Base-by-base conservation (phyloP, 2,113 vertebrate species). In the Boulengeromyrus knoepffleri region DNA sequence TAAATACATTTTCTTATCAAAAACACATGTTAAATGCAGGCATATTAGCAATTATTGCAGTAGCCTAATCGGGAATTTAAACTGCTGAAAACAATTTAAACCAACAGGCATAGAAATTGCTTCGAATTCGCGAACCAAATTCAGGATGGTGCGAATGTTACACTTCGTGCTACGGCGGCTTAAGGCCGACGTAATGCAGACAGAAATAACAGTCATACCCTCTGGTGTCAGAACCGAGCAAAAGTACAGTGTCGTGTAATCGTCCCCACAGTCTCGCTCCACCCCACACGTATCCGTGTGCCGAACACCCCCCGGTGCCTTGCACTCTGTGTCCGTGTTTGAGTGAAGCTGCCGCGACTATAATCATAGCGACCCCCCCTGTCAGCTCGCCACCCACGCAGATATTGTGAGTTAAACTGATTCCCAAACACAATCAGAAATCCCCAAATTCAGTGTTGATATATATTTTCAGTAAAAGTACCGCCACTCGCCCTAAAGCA, bases 141-240 rank as follows among this genome's bases (percentile, higher is more conserved):
- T 17, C 24, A 53, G 27, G 3, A 15, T 27, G 27, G 50, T 56
- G 27, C 19, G 24, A 87, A 36, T 87, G 50, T 24, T 47, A 36
- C 49, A 50, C 85, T 52, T 53, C 2, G 31, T 87, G 47, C 15
- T 87, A 36, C 12, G 85, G 2, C 49, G 49, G 12, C 36, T 52
- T 36, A 49, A 56, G 39, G 52, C 87, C 53, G 88, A 21, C 77
- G 50, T 89, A 53, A 88, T 39, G 83, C 66, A 89, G 36, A 66
- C 86, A 86, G 39, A 89, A 89, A 52, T 53, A 89, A 88, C 89
- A 45, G 66, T 89, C 56, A 83, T 66, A 83, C 80, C 42, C 88
- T 85, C 85, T 62, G 90, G 86, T 50, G 88, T 52, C 47, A 70
- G 52, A 46, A 47, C 90, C 74, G 90, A 92, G 89, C 80, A 91